Evolutionary conservation across 2,888 invertebrate genomes (phyloP).

Genomic region (Pheosia gnoma): DNA sequence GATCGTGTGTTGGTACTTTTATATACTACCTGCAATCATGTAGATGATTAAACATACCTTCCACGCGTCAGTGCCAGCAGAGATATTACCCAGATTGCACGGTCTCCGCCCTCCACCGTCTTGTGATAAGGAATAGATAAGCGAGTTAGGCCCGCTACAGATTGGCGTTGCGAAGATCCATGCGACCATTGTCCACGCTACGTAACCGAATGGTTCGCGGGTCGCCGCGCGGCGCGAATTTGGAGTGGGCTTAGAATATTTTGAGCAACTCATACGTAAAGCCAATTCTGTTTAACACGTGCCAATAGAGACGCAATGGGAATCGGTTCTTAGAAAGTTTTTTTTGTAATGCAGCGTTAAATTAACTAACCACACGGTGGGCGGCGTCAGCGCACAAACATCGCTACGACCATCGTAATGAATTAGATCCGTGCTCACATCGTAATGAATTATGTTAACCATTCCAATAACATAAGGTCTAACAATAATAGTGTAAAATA

Average conservation of each 20-base stretch:
- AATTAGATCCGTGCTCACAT: no score
- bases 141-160: slow-evolving; percentile 49
- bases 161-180: background rate
- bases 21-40: slow-evolving; percentile 39
- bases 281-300: slow-evolving; percentile 58
- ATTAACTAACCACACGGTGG: slow-evolving; percentile 30
- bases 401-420: background rate
- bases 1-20: slow-evolving; percentile 44
- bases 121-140: slow-evolving; percentile 39
- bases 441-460: no score
- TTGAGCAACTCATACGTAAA: background rate
- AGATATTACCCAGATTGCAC: slow-evolving; percentile 30
- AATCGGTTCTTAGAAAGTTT: slow-evolving; percentile 67
- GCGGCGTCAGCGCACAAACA: slow-evolving; percentile 17
- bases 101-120: slow-evolving; percentile 26
- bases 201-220: no score
- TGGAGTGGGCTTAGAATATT: background rate
- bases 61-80: slow-evolving; percentile 37
- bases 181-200: no score
- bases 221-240: no score
- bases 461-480: no score
- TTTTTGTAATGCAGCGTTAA: slow-evolving; percentile 70
- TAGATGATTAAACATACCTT: slow-evolving; percentile 44
- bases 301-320: slow-evolving; percentile 58
- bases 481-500: no score